A percentile compares a stretch with the other conserved stretches of the same genome.
These are phyloP conservation scores for Nomada ferruginata DNA, from an alignment of 2,888 invertebrate genomes.

Conservation along the genomic window DNA sequence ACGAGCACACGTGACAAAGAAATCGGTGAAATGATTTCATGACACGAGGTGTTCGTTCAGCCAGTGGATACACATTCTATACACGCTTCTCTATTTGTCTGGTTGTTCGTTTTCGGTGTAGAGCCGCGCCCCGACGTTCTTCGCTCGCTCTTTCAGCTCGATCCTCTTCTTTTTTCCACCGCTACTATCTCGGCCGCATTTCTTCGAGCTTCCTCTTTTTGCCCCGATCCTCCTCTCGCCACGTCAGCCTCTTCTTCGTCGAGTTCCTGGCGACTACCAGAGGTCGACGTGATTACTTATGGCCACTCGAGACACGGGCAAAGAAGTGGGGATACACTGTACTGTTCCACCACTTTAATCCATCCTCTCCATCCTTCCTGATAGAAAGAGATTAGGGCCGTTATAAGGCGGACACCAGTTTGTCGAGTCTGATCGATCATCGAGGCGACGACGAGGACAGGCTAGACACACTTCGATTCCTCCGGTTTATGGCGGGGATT, in stretches of 20 bases:
- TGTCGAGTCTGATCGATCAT: constrained; percentile 70
- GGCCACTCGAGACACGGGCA: constrained; percentile 41
- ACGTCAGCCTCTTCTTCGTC: constrained; percentile 67
- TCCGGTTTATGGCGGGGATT: constrained; percentile 48
- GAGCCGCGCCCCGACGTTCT: constrained; percentile 58
- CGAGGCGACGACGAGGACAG: constrained; percentile 54
- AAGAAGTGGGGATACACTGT: not conserved
- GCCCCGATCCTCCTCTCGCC: constrained; percentile 64
- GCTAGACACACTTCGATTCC: constrained; percentile 37
- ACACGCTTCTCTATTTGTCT: constrained; percentile 65
- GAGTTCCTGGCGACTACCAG: constrained; percentile 64
- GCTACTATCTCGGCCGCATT: constrained; percentile 51
- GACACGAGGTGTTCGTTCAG: constrained; percentile 26
- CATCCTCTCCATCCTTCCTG: constrained; percentile 44
- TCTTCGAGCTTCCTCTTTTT: constrained; percentile 71
- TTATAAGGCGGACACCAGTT: constrained; percentile 68
- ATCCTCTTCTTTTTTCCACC: constrained; percentile 45
- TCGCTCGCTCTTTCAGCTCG: constrained; percentile 56
- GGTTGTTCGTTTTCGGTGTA: constrained; percentile 53
- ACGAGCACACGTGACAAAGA: not conserved
- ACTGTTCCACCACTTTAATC: constrained; percentile 43
- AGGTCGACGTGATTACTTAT: constrained; percentile 68
- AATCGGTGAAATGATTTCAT: not conserved
- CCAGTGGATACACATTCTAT: constrained; percentile 47
- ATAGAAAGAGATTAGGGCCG: constrained; percentile 74